phyloP scores from a whole-genome alignment of 2,797 vertebrate genomes.

The Rhyacichthys aspro region DNA sequence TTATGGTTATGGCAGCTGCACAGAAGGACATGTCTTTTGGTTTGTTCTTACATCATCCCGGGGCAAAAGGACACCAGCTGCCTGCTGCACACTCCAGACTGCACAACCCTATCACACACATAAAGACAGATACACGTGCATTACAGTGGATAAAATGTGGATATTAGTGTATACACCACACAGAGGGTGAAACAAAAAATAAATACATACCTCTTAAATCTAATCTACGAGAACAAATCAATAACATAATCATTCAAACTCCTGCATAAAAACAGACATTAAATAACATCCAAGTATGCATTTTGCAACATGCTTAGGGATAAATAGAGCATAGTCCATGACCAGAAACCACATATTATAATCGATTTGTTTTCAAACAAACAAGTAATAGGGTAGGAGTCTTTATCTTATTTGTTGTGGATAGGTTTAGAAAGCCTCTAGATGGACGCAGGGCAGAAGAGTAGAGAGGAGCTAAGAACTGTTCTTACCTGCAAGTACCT shows the following conservation, averaged over 20 bases:
- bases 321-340: no score
- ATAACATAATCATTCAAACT: no score
- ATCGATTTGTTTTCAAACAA: no score
- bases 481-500: no score
- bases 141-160: constrained; percentile 30
- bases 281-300: background rate
- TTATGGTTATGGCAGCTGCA: constrained; percentile 42
- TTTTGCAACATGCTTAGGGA: no score
- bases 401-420: no score
- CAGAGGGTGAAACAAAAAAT: background rate
- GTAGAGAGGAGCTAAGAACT: no score
- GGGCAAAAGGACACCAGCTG: constrained; percentile 48
- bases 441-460: no score
- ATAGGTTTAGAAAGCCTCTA: no score
- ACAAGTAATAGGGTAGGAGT: no score
- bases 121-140: constrained; percentile 1
- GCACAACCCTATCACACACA: constrained; percentile 38
- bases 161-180: background rate
- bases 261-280: background rate
- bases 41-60: constrained; percentile 48
- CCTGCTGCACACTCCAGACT: constrained; percentile 13
- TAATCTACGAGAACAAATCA: background rate
- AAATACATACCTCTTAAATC: background rate
- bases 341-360: no score
- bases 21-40: constrained; percentile 15